Percentiles rank a stretch among this genome's conserved stretches.
Conservation (phyloP, 2,113 vertebrate species). For the Dicrurus megarhynchus region DNA sequence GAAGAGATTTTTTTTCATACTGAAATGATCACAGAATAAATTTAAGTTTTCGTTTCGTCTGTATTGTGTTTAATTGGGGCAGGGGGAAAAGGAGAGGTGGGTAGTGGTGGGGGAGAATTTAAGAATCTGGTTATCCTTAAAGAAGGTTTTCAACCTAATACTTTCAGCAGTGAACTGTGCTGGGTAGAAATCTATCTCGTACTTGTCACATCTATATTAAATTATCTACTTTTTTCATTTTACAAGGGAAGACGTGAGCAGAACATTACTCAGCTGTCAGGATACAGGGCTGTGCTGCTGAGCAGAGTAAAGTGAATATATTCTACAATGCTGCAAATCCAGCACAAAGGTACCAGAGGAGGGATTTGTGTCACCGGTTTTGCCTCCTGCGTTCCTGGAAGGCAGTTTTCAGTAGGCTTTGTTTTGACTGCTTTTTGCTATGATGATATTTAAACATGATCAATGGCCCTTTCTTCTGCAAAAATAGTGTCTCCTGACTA, state of each 20-base stretch:
- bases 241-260: conserved; percentile 56
- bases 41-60: not conserved
- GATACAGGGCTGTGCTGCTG: conserved; percentile 9
- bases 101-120: not conserved
- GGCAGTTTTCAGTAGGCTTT: conserved; percentile 7
- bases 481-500: not conserved
- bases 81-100: not conserved
- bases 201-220: conserved; percentile 66
- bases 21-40: not conserved
- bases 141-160: conserved; percentile 24
- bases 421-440: conserved; percentile 33
- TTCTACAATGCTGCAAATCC: not conserved
- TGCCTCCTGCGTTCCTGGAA: not conserved
- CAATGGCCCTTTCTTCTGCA: not conserved
- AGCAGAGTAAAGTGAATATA: conserved; percentile 13
- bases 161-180: conserved; percentile 25
- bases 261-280: conserved; percentile 65
- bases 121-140: not conserved
- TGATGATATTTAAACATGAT: conserved; percentile 17
- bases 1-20: not conserved
- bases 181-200: conserved; percentile 47
- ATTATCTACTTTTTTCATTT: conserved; percentile 71
- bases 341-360: conserved; percentile 26
- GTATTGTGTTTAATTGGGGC: not conserved
- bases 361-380: conserved; percentile 3